Base-by-base conservation (phyloP, 2,113 vertebrate genomes). In the Oreochromis aureus region DNA sequence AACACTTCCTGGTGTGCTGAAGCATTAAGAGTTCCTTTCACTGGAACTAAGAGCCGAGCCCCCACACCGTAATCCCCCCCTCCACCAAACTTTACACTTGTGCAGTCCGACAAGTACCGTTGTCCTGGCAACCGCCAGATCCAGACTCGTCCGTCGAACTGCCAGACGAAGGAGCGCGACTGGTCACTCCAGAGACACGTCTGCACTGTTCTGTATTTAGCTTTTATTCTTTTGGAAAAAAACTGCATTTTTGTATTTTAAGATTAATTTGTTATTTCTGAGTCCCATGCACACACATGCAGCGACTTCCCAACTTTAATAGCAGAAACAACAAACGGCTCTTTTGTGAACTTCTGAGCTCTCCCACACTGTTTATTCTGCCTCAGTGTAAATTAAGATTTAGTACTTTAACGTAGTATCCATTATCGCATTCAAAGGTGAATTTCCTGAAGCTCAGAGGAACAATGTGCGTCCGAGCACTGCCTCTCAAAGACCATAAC, bases 201-300 rank as follows among this genome's bases (percentile, higher is more conserved):
- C 58, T 61, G 59, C 59, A 9, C 36, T 69, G 11, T 69, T 22
- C 63, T 22, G 63, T 0, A 39, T 41, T 69, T 22, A 36, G 2
- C 24, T 53, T 53, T 51, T 51, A 10, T 54, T n/a, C 19, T 11
- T 24, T 55, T 55, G 6, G 54, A 55, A 24, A 56, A 12, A 12
- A 56, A 54, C 7, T 27, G 69, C 13, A 16, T 46, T 73, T 46
- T 73, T 10, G 13, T 6, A 44, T 27, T 71, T 24, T 8, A 3
- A 41, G 22, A 44, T 44, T 2, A 5, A 44, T 41, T 69, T 13
- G 34, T 69, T 41, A 41, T 69, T 69, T 7, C 19, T 41, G 6
- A 41, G n/a, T 44, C 39, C 3, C 2, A 3, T 1, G 39, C 22
- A 10, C 66, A 0, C 39, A 71, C 66, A 46, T 6, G 8, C n/a